A percentile compares a stretch with the other conserved stretches of the same genome.
Conservation (phyloP, 2,888 invertebrate genomes). For the Oeneis ivallda region DNA sequence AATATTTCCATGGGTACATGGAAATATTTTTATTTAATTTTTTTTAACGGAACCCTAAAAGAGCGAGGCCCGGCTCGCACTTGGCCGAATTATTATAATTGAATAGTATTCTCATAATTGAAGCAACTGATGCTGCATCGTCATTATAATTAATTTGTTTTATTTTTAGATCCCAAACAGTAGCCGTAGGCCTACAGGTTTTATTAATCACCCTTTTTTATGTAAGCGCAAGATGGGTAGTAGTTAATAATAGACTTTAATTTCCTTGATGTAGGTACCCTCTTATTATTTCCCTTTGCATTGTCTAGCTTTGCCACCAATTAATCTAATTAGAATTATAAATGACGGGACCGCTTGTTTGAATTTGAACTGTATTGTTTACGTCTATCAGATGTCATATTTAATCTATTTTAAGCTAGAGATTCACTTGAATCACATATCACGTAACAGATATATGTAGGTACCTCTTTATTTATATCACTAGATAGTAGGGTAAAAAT, state of each 20-base stretch:
- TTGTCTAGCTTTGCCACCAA: background rate
- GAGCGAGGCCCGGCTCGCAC: too few relatives aligned
- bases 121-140: background rate
- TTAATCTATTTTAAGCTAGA: background rate
- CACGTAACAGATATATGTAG: too few relatives aligned
- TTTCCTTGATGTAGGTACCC: background rate
- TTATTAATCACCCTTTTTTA: background rate
- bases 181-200: background rate
- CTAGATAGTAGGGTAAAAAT: too few relatives aligned
- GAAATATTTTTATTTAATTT: too few relatives aligned
- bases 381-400: background rate
- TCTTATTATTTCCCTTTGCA: background rate
- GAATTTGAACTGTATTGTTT: conserved; percentile 6
- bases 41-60: too few relatives aligned
- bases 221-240: background rate
- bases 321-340: background rate
- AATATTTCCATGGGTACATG: too few relatives aligned
- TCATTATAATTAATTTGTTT: background rate
- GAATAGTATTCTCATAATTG: too few relatives aligned
- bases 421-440: background rate
- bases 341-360: background rate
- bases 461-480: background rate
- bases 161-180: background rate
- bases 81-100: too few relatives aligned
- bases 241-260: background rate